Base-by-base conservation (phyloP, 1,140 invertebrate genomes). In the Caenorhabditis inopinata region DNA sequence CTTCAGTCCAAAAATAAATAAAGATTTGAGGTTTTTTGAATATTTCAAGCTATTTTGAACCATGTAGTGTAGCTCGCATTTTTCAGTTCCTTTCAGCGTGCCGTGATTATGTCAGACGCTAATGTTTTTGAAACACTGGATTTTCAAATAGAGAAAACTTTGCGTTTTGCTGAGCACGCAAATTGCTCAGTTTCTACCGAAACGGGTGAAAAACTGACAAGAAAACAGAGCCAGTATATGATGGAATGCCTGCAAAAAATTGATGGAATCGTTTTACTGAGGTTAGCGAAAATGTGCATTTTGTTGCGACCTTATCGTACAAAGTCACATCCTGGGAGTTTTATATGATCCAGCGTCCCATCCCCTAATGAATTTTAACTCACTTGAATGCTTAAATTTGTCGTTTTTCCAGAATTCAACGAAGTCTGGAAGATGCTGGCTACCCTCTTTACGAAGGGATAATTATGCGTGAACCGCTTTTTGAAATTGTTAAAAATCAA, bases 21-120 rank as follows among this genome's bases (percentile, higher is more conserved):
- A 25, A 14, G 46, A 78, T 45, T 35, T 38, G 45, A 78, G 53
- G 77, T 78, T 12, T n/a, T 1, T 14, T 6, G 2, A 25, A 11
- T 23, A 14, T 27, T 16, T 11, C 18, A 75, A 32, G 16, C 12
- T 45, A 16, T 48, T 14, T 16, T 16, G 25, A 25, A 42, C 6
- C 48, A 51, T 51, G 23, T 7, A n/a, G 27, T 35, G 32, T 18
- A 27, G 35, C 25, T n/a, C 12, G 3, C 11, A 38, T 29, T 14
- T 78, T 78, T 42, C 49, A 78, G 77, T 35, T 21, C 68, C 6
- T 78, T 78, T 18, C 77, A 78, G 45, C n/a, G 12, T 5, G 35
- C 46, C 6, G 38, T 78, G 18, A 23, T 14, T 18, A 58, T 78
- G 77, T 68, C 77, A 27, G 21, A 27, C 23, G 53, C 23, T 4